Evolutionary conservation across 2,113 vertebrate species (phyloP), one percentile per base, ranked within the genome.

Genomic region (Dromiciops gliroides): DNA sequence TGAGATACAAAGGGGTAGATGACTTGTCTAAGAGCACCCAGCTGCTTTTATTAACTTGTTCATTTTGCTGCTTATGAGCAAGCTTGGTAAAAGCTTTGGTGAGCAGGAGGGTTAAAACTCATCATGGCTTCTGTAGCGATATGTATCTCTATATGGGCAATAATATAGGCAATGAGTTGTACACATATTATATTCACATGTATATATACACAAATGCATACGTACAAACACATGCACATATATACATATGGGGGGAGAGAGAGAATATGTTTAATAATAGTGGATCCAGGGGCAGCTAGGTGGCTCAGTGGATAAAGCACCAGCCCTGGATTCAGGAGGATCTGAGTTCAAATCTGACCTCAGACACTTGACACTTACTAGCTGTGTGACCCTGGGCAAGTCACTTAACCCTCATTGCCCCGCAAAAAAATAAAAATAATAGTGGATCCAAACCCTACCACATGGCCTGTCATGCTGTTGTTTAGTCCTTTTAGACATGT

Each of bases 41-140:
- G 60, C 11, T 67, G 56, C 56, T 31, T 10, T 31, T 31, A 60
- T 60, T 60, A 67, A 67, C 31, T 67, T 67, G 0, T 51, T 88
- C 3, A 0, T 37, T 48, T 53, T 1, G 0, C 1, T 48, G 44
- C 10, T 5, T 0, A 3, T 2, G 0, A 14, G 25, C 31, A 47
- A 19, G 50, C 93, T 75, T 90, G 50, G 47, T 91, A 31, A 94
- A 90, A 89, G 3, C 8, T 89, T 47, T 49, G 49, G 83, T 22
- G 88, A 51, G 51, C 48, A 67, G 37, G 31, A 56, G 28, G 8
- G 56, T 31, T 31, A 37, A 37, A 67, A 37, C 31, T 67, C 31
- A 67, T 67, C 3, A n/a, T n/a, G n/a, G 3, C 31, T 14, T 67
- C 60, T n/a, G 16, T 67, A 37, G 31, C 16, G 24, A 67, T 16